Conservation (phyloP, 2,113 vertebrate species). For the Tenebrosternarchus preto region DNA sequence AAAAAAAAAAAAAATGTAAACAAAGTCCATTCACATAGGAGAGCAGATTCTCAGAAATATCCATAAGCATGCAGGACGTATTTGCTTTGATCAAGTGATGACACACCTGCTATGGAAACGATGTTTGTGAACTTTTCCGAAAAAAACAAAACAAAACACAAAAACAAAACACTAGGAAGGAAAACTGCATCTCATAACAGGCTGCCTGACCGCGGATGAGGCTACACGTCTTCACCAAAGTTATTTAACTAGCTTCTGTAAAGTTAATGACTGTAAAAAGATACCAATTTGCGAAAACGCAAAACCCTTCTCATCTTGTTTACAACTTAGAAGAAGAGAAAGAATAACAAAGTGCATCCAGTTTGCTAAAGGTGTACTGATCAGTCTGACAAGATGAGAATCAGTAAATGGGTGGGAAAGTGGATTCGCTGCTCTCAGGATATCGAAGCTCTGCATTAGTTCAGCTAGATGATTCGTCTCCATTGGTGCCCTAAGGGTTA, state of each 20-base stretch:
- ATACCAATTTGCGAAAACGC: too few species aligned
- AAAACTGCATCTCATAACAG: not conserved
- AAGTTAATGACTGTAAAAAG: too few species aligned
- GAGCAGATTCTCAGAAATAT: not conserved
- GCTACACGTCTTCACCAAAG: slow-evolving; percentile 5
- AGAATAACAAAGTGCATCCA: slow-evolving; percentile 20
- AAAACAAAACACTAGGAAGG: not conserved
- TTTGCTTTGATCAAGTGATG: not conserved
- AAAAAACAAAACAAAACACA: too few species aligned
- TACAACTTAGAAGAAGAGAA: slow-evolving; percentile 3
- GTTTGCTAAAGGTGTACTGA: slow-evolving; percentile 54
- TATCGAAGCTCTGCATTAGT: slow-evolving; percentile 57
- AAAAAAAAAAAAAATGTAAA: not conserved
- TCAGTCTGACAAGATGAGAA: slow-evolving; percentile 58
- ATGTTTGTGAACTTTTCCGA: not conserved
- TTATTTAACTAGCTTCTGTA: too few species aligned
- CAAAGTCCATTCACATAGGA: slow-evolving; percentile 14
- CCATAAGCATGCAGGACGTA: not conserved
- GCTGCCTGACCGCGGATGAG: not conserved
- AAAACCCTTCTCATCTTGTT: slow-evolving; percentile 29
- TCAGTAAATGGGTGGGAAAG: slow-evolving; percentile 40
- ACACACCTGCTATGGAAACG: not conserved
- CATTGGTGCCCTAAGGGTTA: slow-evolving; percentile 57
- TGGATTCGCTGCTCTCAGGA: slow-evolving; percentile 26
- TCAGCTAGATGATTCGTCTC: slow-evolving; percentile 10